Percentiles rank a stretch among this genome's conserved stretches.
These are phyloP conservation scores for Hecatera dysodea DNA, from an alignment of 2,888 invertebrate species.

Conservation along the genomic window DNA sequence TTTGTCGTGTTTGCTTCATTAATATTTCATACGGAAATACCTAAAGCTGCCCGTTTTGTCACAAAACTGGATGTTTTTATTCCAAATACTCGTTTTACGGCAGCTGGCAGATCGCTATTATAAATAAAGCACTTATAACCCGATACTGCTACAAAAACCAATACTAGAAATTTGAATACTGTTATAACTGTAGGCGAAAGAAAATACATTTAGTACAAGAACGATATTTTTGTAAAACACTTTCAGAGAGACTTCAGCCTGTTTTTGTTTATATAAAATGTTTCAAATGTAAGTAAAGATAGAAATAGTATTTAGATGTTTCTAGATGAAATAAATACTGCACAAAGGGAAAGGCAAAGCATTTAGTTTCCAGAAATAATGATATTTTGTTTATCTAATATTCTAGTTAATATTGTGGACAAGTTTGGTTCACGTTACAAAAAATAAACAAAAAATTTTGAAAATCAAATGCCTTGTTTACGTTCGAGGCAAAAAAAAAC, in stretches of 20 bases:
- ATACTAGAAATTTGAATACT: conserved; percentile 11
- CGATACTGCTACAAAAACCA: conserved; percentile 12
- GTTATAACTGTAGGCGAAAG: conserved; percentile 9
- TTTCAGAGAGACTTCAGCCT: conserved; percentile 16
- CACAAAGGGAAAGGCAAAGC: background rate
- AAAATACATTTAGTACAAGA: conserved; percentile 10
- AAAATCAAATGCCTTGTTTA: too few relatives aligned
- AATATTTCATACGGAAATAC: conserved; percentile 29
- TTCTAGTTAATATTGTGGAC: too few relatives aligned
- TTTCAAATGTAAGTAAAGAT: conserved; percentile 9
- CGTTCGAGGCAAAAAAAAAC: background rate
- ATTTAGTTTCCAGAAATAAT: conserved; percentile 11
- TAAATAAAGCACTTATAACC: conserved; percentile 27
- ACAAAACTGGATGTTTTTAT: conserved; percentile 26
- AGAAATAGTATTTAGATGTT: background rate
- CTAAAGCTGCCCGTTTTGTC: background rate
- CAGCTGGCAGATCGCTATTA: conserved; percentile 31
- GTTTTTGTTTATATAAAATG: conserved; percentile 21
- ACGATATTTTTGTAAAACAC: conserved; percentile 18
- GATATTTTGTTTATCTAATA: background rate
- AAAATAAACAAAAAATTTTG: too few relatives aligned
- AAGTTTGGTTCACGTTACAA: too few relatives aligned
- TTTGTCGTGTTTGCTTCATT: conserved; percentile 27
- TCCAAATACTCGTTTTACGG: conserved; percentile 6
- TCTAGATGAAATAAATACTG: conserved; percentile 15